phyloP scores from a whole-genome alignment of 2,113 vertebrate species.

The Prunella himalayana region DNA sequence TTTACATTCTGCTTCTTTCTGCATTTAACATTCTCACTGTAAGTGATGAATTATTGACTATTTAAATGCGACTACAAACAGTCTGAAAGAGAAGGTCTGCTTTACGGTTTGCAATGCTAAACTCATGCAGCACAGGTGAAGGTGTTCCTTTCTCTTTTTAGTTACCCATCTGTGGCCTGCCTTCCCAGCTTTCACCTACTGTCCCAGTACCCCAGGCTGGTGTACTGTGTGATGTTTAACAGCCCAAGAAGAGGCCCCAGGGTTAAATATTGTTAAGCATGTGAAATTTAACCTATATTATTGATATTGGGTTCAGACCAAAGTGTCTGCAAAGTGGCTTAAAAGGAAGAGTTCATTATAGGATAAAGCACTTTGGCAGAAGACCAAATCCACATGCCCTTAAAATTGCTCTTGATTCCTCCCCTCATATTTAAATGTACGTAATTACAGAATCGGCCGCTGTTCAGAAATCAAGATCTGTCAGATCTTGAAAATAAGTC shows the following conservation, averaged over 20 bases:
- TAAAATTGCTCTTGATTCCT: constrained; percentile 29
- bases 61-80: constrained; percentile 57
- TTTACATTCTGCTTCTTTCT: constrained; percentile 57
- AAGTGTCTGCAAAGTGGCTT: constrained; percentile 61
- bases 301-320: constrained; percentile 61
- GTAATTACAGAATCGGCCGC: background rate
- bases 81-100: background rate
- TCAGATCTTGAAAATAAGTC: background rate
- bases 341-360: constrained; percentile 44
- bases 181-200: background rate
- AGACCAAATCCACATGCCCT: constrained; percentile 9
- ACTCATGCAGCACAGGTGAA: background rate
- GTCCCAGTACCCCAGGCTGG: background rate
- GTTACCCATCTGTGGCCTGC: background rate
- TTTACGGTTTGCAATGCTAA: background rate
- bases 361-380: constrained; percentile 47
- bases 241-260: background rate
- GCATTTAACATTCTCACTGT: constrained; percentile 30
- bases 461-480: background rate
- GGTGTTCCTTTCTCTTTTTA: background rate
- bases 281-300: constrained; percentile 62
- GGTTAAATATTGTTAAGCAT: constrained; percentile 67
- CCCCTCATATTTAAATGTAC: constrained; percentile 44
- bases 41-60: constrained; percentile 62
- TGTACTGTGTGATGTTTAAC: background rate